These are phyloP conservation scores for Poeciliopsis retropinna DNA, from an alignment of 2,113 vertebrate genomes.

Conservation along the genomic window DNA sequence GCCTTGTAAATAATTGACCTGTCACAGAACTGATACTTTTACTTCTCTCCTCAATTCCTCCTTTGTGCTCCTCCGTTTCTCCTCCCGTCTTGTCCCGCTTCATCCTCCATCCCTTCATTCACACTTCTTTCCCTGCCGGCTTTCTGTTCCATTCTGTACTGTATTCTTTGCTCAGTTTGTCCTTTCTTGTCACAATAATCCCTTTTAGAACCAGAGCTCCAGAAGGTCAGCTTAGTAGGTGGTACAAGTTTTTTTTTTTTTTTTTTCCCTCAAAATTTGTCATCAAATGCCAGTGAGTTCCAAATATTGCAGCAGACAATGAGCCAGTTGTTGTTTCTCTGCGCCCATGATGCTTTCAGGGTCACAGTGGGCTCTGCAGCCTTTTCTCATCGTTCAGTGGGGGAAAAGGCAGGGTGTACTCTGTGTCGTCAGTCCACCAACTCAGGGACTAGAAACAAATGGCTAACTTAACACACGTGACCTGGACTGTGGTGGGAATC, in stretches of 20 bases:
- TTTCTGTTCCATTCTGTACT: constrained; percentile 12
- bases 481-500: too few species aligned
- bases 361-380: too few species aligned
- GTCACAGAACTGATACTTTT: constrained; percentile 50
- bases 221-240: not conserved
- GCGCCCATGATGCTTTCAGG: not conserved
- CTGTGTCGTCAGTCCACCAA: too few species aligned
- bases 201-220: not conserved
- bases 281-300: not conserved
- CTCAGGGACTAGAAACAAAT: too few species aligned
- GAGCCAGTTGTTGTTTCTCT: not conserved
- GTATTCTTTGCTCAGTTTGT: not conserved
- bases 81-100: constrained; percentile 19
- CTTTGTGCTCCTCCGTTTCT: constrained; percentile 46
- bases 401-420: too few species aligned
- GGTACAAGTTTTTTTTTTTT: not conserved
- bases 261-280: not conserved
- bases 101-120: constrained; percentile 19
- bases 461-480: too few species aligned
- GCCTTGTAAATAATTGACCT: constrained; percentile 72
- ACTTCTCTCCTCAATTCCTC: constrained; percentile 35
- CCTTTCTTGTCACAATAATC: not conserved
- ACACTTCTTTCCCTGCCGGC: constrained; percentile 4
- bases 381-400: too few species aligned
- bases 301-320: not conserved